Percentiles rank a stretch among this genome's conserved stretches.
These are phyloP conservation scores for Erpobdella octoculata DNA, from an alignment of 2,888 invertebrate species.

Conservation along the genomic window DNA sequence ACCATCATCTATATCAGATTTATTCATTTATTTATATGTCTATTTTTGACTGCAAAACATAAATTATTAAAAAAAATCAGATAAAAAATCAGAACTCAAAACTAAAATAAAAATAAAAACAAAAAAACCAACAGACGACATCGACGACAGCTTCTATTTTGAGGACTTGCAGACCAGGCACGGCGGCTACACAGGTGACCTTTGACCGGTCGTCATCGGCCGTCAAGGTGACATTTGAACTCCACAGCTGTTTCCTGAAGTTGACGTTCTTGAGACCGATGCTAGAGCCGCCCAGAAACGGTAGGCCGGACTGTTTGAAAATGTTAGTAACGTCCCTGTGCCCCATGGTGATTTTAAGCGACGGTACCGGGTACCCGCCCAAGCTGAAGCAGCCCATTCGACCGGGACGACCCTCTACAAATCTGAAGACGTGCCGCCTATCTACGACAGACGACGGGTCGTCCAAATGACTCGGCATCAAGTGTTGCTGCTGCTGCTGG, in stretches of 20 bases:
- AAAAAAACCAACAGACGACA: conserved; percentile 27
- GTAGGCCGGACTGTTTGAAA: conserved; percentile 10
- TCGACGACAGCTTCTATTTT: conserved; percentile 28
- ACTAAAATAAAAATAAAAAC: neutral
- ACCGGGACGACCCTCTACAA: conserved; percentile 29
- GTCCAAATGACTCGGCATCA: neutral
- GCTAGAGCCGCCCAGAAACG: conserved; percentile 5
- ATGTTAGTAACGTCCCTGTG: conserved; percentile 26
- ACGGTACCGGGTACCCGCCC: conserved; percentile 32
- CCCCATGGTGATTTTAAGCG: conserved; percentile 30
- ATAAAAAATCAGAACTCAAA: too few relatives aligned
- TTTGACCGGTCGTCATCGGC: conserved; percentile 31
- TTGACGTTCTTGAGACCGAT: conserved; percentile 18
- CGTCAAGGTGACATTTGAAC: conserved; percentile 19
- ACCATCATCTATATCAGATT: too few relatives aligned
- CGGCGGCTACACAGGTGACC: conserved; percentile 31
- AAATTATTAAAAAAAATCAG: too few relatives aligned
- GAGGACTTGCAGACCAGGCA: conserved; percentile 29
- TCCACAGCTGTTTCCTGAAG: conserved; percentile 28
- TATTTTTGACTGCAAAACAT: too few relatives aligned
- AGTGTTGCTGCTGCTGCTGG: neutral
- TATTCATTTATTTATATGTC: too few relatives aligned
- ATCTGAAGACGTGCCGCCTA: conserved; percentile 24
- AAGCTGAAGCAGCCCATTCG: conserved; percentile 29
- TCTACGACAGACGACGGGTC: too few relatives aligned